A percentile compares a stretch with the other conserved stretches of the same genome.
phyloP scores from a whole-genome alignment of 2,888 invertebrate genomes.

The Lutraria lutraria region DNA sequence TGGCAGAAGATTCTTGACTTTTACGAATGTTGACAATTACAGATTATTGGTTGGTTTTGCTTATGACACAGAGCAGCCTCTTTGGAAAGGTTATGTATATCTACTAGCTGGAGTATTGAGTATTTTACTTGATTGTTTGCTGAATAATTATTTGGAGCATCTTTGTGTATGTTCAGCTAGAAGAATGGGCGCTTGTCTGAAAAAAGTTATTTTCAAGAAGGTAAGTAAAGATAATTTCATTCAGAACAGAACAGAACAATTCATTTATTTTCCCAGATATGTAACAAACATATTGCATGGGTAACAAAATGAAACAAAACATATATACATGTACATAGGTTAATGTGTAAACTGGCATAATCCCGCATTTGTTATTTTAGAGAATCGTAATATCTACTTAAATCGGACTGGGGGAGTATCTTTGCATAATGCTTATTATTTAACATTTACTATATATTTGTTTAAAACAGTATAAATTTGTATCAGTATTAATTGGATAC shows the following conservation, averaged over 20 bases:
- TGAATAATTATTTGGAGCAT: conserved; percentile 88
- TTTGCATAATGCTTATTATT: too few relatives aligned
- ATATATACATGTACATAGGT: neutral
- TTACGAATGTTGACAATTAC: conserved; percentile 75
- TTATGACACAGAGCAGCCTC: conserved; percentile 87
- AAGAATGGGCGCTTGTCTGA: conserved; percentile 94
- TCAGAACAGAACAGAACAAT: neutral
- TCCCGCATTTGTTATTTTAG: neutral
- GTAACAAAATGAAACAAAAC: too few relatives aligned
- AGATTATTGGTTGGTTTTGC: conserved; percentile 94
- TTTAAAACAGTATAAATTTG: too few relatives aligned
- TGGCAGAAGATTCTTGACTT: neutral
- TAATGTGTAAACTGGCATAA: neutral
- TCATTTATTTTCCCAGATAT: too few relatives aligned
- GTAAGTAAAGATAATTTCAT: conserved; percentile 64
- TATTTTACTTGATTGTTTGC: conserved; percentile 94
- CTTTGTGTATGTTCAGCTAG: conserved; percentile 90
- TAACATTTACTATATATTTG: neutral
- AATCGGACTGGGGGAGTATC: neutral
- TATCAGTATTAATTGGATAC: too few relatives aligned
- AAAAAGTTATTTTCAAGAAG: conserved; percentile 95
- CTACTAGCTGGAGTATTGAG: conserved; percentile 90
- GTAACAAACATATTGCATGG: too few relatives aligned
- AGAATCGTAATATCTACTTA: neutral
- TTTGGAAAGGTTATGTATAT: conserved; percentile 59